These are phyloP conservation scores for Coregonus suidteri DNA, from an alignment of 2,797 vertebrate species.

Conservation along the genomic window DNA sequence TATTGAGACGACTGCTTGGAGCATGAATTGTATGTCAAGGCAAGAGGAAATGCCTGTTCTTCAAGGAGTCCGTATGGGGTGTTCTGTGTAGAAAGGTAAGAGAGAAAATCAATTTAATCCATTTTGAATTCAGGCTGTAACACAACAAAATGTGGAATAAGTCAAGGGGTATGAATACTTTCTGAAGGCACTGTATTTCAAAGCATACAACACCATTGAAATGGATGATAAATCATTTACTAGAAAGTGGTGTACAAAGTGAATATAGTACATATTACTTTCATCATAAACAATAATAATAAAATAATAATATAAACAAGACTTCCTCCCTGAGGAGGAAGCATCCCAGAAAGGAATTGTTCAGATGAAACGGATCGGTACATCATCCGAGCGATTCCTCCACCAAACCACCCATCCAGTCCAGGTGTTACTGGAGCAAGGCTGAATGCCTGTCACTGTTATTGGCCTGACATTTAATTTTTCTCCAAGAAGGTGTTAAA, in stretches of 20 bases:
- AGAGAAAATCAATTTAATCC: no score
- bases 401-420: neutral
- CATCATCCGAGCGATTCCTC: conserved; percentile 38
- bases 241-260: neutral
- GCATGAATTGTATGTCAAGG: no score
- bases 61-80: no score
- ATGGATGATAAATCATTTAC: neutral
- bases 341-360: conserved; percentile 31
- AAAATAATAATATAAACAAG: no score
- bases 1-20: no score
- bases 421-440: conserved; percentile 26
- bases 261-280: neutral
- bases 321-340: conserved; percentile 6
- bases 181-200: neutral
- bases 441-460: conserved; percentile 40
- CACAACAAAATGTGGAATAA: no score
- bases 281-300: neutral
- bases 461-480: conserved; percentile 26
- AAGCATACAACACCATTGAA: neutral
- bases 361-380: conserved; percentile 44
- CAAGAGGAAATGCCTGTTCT: no score
- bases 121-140: no score
- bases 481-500: conserved; percentile 26
- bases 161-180: no score
- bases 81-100: no score